Base-by-base conservation (phyloP, 2,888 invertebrate genomes). In the Perizoma flavofasciatum region DNA sequence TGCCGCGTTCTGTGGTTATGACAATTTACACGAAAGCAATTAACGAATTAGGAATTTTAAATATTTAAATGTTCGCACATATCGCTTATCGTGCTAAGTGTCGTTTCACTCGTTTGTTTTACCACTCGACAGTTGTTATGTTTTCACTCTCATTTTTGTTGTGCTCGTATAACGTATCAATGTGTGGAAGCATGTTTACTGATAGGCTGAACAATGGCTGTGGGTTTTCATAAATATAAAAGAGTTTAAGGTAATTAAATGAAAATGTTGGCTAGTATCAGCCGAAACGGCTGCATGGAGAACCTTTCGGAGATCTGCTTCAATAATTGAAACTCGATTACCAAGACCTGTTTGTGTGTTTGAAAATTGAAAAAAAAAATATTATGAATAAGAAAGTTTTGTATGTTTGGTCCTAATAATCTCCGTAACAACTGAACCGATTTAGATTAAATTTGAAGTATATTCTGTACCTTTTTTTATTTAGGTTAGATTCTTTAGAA, bases 11-110 rank as follows among this genome's bases (percentile, higher is more conserved):
- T 22, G 22, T 22, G 22, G 33, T 34, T 55, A 60, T 59, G 52
- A 45, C 55, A 44, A 10, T 47, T 22, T 44, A 43, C 59, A 60
- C 61, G 63, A 45, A 59, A 53, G 55, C 55, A 67, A 63, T 63
- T 55, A 63, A 49, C 52, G 50, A 45, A 57, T 56, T 54, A 50
- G 44, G 59, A 65, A 59, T 59, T 8, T 56, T 41, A 51, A 22
- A 22, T 22, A 3, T 22, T 22, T 22, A 3, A 22, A 2, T 34
- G 44, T 59, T 55, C 43, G 53, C 63, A 55, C 35, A 44, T 61
- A 58, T 35, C 43, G 54, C 50, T 61, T 58, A 58, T 58, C 51
- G 55, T 35, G 44, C 49, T n/a, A 5, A 11, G 49, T 49, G 49
- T 46, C n/a, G 52, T 53, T 61, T 35, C 35, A 55, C 37, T 52